A percentile compares a stretch with the other conserved stretches of the same genome.
These are phyloP conservation scores for Chironex yamaguchii DNA, from an alignment of 30 jellyfish, hydroid and myxozoan genomes.

Conservation along the genomic window DNA sequence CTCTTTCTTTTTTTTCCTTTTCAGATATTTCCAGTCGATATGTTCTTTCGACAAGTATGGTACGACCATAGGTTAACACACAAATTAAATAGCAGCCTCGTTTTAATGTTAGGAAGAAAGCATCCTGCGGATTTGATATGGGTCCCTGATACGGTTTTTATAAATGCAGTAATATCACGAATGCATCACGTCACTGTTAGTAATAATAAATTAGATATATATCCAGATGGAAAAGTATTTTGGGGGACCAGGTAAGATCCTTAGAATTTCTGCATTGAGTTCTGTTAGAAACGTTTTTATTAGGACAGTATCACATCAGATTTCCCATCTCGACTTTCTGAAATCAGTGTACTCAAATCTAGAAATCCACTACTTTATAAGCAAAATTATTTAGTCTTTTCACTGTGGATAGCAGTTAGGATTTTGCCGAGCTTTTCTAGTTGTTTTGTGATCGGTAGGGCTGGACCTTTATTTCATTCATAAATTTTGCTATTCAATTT, in stretches of 20 bases:
- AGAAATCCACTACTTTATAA: too few relatives aligned
- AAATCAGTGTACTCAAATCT: too few relatives aligned
- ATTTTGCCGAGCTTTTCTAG: too few relatives aligned
- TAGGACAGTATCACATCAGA: too few relatives aligned
- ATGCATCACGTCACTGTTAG: constrained; percentile 96
- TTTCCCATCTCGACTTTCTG: too few relatives aligned
- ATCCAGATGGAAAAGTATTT: constrained; percentile 93
- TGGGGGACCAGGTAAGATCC: constrained; percentile 99
- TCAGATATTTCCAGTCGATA: constrained; percentile 82
- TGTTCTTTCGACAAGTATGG: constrained; percentile 98
- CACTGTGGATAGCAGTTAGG: not conserved
- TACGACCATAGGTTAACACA: constrained; percentile 78
- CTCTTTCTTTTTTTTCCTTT: not conserved
- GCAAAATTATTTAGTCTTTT: too few relatives aligned
- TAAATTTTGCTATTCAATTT: too few relatives aligned
- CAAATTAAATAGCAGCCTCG: constrained; percentile 43
- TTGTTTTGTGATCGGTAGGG: too few relatives aligned
- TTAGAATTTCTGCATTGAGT: too few relatives aligned
- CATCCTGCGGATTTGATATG: constrained; percentile 88
- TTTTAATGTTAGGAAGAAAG: constrained; percentile 77
- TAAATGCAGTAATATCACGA: constrained; percentile 80
- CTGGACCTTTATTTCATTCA: too few relatives aligned
- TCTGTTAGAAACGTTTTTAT: too few relatives aligned
- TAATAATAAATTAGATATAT: constrained; percentile 86
- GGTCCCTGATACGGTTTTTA: constrained; percentile 97